Base-by-base conservation (phyloP, 1,140 invertebrate genomes). In the Macrobrachium nipponense region DNA sequence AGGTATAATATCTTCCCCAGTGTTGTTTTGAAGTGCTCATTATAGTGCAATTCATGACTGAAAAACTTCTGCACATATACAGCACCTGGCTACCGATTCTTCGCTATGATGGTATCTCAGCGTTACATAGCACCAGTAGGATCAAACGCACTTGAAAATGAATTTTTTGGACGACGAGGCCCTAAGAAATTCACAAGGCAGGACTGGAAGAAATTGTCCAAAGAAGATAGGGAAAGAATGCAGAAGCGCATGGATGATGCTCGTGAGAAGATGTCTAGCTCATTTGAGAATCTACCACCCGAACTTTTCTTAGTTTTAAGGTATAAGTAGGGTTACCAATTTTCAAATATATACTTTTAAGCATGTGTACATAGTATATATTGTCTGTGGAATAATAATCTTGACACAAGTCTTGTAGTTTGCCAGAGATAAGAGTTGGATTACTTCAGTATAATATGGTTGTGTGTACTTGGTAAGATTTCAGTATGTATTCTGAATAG, bases 91-190 rank as follows among this genome's bases (percentile, higher is more conserved):
- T 92, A 91, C 86, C 89, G 91, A 15, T 89, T 91, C 78, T 92
- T 92, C 88, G 91, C 90, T 84, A 91, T 91, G 82, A 90, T 91
- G 27, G 86, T 92, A 18, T 89, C 90, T 11, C 91, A 91, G 86
- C 89, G 90, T 58, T 92, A 91, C 81, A 86, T 91, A 27, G 80
- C 84, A 59, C 89, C 88, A 18, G 64, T 66, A n/a, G 87, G 84
- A 43, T 86, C 83, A 43, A 43, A 64, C 66, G 66, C 86, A 59
- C 27, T 44, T 18, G 87, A 89, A 72, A 87, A 89, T 61, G 83
- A 89, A 18, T 90, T 91, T 80, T 90, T 91, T 87, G 87, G 89
- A 59, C 86, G 82, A 17, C 87, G 90, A 78, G 90, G 91, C 11
- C 89, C 89, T 17, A 90, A 90, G 80, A 88, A 89, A 10, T 89